Evolutionary conservation across 30 jellyfish, hydroid and myxozoan genomes (phyloP).

Genomic region (Chironex yamaguchii): DNA sequence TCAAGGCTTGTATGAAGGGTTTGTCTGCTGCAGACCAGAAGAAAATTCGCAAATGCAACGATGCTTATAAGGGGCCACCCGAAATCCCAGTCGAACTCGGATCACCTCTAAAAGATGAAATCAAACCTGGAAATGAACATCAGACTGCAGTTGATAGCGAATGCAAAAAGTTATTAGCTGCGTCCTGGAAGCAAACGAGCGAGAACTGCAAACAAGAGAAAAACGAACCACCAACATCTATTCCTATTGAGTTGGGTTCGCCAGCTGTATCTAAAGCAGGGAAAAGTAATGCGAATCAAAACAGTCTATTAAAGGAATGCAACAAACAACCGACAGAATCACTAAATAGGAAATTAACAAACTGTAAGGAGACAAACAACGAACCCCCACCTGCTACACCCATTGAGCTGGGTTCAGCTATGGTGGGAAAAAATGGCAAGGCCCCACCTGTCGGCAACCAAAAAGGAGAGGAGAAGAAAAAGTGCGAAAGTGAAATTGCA

Average conservation of each 20-base stretch:
- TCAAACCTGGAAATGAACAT: background rate
- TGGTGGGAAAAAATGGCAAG: background rate
- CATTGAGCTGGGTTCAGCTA: constrained; percentile 56
- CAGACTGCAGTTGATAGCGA: background rate
- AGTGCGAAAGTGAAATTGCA: background rate
- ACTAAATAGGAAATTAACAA: background rate
- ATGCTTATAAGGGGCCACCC: background rate
- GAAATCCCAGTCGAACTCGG: background rate
- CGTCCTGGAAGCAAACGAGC: background rate
- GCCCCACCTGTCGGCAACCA: background rate
- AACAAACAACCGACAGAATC: background rate
- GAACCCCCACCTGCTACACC: constrained; percentile 59
- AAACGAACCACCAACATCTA: constrained; percentile 15
- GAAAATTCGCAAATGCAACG: background rate
- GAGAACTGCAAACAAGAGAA: background rate
- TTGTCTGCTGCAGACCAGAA: background rate
- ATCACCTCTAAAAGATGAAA: background rate
- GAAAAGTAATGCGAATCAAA: background rate
- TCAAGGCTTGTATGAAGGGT: too few relatives aligned
- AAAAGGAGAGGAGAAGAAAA: background rate
- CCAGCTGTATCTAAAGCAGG: background rate
- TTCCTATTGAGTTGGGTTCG: constrained; percentile 56
- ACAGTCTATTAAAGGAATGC: background rate
- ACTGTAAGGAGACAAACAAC: background rate
- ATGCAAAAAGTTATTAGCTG: background rate